A percentile compares a stretch with the other conserved stretches of the same genome.
These are phyloP conservation scores for Mimachlamys varia DNA, from an alignment of 2,888 invertebrate genomes.

Conservation along the genomic window DNA sequence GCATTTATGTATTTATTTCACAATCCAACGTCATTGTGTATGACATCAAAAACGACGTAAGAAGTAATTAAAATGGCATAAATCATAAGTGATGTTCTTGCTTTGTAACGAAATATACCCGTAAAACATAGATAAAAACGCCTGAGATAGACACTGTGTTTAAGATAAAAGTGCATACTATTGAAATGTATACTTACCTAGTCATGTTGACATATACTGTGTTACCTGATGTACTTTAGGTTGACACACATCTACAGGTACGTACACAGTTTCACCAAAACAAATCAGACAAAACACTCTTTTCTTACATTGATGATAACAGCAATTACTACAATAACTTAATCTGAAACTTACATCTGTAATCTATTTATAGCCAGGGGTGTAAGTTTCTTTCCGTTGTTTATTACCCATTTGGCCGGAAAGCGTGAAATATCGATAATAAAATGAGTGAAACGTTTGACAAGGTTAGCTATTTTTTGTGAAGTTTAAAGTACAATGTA, in stretches of 20 bases:
- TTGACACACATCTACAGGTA: not conserved
- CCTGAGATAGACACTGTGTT: not conserved
- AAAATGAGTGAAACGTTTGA: conserved; percentile 19
- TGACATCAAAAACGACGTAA: not conserved
- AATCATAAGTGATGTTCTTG: not conserved
- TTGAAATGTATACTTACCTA: not conserved
- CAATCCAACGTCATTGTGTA: not conserved
- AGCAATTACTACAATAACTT: not conserved
- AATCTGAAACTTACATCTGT: conserved; percentile 28
- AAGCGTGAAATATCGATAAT: not conserved
- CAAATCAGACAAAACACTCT: not conserved
- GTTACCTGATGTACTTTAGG: not conserved
- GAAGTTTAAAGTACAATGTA: too few relatives aligned
- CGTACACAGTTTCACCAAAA: not conserved
- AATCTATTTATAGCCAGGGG: not conserved
- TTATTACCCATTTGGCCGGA: not conserved
- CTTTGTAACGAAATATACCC: not conserved
- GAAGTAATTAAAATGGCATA: not conserved
- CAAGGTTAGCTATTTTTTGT: not conserved
- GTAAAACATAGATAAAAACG: not conserved
- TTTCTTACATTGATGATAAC: not conserved
- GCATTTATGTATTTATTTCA: not conserved
- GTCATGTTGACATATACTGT: not conserved
- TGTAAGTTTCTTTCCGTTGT: not conserved
- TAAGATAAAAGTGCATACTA: not conserved